Percentiles rank a stretch among this genome's conserved stretches.
phyloP scores from a whole-genome alignment of 2,797 vertebrate species.

The Peromyscus nudipes region DNA sequence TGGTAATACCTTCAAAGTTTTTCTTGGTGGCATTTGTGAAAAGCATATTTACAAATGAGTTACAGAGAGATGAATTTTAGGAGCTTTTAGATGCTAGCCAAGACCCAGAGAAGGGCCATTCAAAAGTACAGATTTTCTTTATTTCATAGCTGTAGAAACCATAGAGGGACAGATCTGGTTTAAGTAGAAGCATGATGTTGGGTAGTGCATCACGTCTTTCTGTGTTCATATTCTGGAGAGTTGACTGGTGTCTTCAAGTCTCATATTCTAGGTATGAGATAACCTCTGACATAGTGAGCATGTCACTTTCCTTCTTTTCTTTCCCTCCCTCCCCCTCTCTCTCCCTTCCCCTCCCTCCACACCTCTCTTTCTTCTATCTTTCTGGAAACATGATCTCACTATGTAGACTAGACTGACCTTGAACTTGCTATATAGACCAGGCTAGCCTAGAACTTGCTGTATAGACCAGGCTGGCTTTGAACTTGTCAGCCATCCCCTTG shows the following conservation, averaged over 20 bases:
- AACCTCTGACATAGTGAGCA: not conserved
- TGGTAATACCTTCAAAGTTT: constrained; percentile 39
- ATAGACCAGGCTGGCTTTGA: not conserved
- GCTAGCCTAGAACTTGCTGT: not conserved
- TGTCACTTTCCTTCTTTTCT: not conserved
- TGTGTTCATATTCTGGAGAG: not conserved
- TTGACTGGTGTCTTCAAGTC: not conserved
- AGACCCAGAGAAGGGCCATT: not conserved
- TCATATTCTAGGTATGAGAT: not conserved
- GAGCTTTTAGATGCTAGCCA: constrained; percentile 11
- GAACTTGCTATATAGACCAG: not conserved
- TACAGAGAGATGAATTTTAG: not conserved
- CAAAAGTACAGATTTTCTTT: constrained; percentile 34
- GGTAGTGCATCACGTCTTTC: not conserved
- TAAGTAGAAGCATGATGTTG: not conserved
- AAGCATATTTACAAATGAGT: not conserved
- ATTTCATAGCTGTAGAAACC: not conserved
- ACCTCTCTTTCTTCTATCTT: not conserved
- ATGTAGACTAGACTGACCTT: not conserved
- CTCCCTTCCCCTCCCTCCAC: too few relatives aligned
- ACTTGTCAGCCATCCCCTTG: not conserved
- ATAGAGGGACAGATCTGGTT: not conserved
- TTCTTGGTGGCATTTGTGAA: not conserved
- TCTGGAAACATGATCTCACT: not conserved
- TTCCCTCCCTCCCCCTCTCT: not conserved